Conservation (phyloP, 1,140 invertebrate genomes). For the Drosophila bocki region DNA sequence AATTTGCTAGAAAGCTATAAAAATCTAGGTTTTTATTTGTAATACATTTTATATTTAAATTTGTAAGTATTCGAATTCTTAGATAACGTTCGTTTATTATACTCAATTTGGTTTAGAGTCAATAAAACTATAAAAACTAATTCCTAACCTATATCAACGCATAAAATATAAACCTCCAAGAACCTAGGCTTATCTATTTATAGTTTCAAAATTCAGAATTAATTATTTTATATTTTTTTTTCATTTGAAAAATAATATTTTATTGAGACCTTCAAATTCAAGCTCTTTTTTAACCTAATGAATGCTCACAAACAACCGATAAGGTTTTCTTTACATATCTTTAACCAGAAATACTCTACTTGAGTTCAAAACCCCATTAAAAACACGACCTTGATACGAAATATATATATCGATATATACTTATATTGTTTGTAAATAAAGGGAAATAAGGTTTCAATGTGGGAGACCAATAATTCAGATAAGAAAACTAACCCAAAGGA, state of each 20-base stretch:
- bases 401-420: slow-evolving; percentile 12
- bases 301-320: not conserved
- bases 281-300: not conserved
- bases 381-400: slow-evolving; percentile 14
- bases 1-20: not conserved
- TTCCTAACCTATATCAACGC: not conserved
- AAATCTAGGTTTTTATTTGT: not conserved
- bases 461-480: slow-evolving; percentile 16
- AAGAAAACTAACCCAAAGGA: not conserved
- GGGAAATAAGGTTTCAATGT: slow-evolving; percentile 10
- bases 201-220: not conserved
- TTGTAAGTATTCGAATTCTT: not conserved
- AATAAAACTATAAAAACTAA: too few relatives aligned
- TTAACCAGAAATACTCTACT: slow-evolving; percentile 11
- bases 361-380: not conserved
- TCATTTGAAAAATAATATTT: not conserved
- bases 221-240: too few relatives aligned
- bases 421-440: slow-evolving; percentile 14
- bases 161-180: not conserved
- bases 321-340: not conserved
- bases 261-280: not conserved
- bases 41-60: not conserved
- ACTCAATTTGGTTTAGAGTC: not conserved
- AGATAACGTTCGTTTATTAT: not conserved
- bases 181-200: not conserved